phyloP scores from a whole-genome alignment of 2,888 invertebrate species.

The Melieria picta region DNA sequence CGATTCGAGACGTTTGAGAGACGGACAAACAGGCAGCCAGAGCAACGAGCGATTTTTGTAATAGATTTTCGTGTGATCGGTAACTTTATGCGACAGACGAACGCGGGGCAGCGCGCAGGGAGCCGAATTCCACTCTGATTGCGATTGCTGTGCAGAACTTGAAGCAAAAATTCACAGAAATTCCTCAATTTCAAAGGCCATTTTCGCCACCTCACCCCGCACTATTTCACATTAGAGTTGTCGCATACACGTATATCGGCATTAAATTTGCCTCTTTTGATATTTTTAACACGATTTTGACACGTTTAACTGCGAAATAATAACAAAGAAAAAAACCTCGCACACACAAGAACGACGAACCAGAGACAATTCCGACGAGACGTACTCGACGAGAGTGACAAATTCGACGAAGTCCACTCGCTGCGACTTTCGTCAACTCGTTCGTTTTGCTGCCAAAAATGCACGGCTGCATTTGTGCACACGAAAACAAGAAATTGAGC shows the following conservation, averaged over 20 bases:
- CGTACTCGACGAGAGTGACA: conserved; percentile 13
- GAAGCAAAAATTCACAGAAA: conserved; percentile 26
- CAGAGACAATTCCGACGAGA: conserved; percentile 31
- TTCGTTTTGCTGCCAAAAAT: neutral
- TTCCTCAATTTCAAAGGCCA: conserved; percentile 30
- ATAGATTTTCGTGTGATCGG: conserved; percentile 19
- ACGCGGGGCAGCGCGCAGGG: conserved; percentile 6
- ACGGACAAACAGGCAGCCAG: conserved; percentile 12
- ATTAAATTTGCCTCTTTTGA: conserved; percentile 29
- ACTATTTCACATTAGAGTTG: conserved; percentile 17
- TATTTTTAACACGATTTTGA: conserved; percentile 21
- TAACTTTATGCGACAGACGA: conserved; percentile 11
- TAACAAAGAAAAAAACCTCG: conserved; percentile 38
- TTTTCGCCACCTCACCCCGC: conserved; percentile 10
- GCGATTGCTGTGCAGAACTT: conserved; percentile 34
- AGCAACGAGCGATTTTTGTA: conserved; percentile 29
- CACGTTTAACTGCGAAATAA: conserved; percentile 38
- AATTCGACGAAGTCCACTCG: conserved; percentile 17
- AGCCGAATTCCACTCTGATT: conserved; percentile 36
- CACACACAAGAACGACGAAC: conserved; percentile 33
- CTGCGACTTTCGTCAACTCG: conserved; percentile 1
- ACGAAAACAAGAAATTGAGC: too few relatives aligned
- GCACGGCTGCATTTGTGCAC: neutral
- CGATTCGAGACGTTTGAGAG: neutral
- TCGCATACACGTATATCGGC: conserved; percentile 8